phyloP scores from a whole-genome alignment of 2,888 invertebrate species.

The Drosophila kanekoi region DNA sequence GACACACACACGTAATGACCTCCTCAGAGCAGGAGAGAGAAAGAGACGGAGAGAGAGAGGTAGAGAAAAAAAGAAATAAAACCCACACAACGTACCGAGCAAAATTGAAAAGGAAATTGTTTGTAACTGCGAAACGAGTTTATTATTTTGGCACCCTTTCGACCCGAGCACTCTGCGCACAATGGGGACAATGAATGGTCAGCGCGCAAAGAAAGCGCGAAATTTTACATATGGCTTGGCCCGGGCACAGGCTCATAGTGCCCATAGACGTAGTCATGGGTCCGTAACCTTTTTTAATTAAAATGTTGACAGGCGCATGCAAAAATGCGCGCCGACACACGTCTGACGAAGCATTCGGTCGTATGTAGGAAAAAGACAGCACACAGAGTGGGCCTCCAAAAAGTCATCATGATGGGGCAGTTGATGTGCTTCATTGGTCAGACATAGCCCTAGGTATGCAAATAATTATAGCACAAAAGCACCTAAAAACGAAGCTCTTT shows the following conservation, averaged over 20 bases:
- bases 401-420: constrained; percentile 35
- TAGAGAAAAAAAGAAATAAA: constrained; percentile 11
- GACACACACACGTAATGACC: constrained; percentile 83
- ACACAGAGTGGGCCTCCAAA: constrained; percentile 33
- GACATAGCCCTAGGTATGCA: constrained; percentile 33
- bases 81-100: constrained; percentile 60
- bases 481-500: background rate
- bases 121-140: constrained; percentile 84
- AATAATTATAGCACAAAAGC: constrained; percentile 2
- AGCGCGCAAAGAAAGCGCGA: constrained; percentile 78
- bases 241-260: constrained; percentile 18
- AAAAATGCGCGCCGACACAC: constrained; percentile 66
- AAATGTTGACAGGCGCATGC: constrained; percentile 85
- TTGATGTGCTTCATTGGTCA: constrained; percentile 48
- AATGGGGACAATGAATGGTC: constrained; percentile 26
- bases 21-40: constrained; percentile 22
- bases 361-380: constrained; percentile 3
- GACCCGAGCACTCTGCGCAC: constrained; percentile 18
- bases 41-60: constrained; percentile 5
- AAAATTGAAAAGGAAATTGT: constrained; percentile 85
- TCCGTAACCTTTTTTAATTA: constrained; percentile 85
- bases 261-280: constrained; percentile 58
- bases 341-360: constrained; percentile 38
- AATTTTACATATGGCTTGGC: constrained; percentile 74
- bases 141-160: constrained; percentile 84